Conservation (phyloP, 1,140 invertebrate genomes). For the Grapholita molesta region DNA sequence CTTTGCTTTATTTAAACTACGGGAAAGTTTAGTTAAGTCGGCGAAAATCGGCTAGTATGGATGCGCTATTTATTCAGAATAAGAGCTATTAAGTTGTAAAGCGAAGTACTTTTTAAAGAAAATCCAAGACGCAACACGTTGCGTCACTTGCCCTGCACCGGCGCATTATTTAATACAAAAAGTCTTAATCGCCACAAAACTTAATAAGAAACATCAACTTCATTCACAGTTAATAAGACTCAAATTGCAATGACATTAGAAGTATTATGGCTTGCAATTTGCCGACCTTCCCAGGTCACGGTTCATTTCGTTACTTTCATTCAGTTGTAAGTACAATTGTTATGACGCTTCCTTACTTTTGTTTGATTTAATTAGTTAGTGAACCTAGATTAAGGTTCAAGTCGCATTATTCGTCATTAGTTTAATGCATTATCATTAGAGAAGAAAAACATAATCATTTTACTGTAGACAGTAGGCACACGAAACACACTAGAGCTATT, state of each 20-base stretch:
- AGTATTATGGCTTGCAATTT: background rate
- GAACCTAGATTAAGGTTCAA: background rate
- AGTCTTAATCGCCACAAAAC: background rate
- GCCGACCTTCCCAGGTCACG: conserved; percentile 5
- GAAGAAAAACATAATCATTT: too few species aligned
- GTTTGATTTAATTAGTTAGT: conserved; percentile 1
- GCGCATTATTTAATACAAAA: background rate
- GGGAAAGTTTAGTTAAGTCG: too few species aligned
- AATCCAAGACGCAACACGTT: background rate
- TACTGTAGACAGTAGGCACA: too few species aligned
- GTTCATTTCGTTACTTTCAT: conserved; percentile 13
- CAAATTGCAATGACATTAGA: background rate
- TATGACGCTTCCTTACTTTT: background rate
- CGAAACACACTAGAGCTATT: too few species aligned
- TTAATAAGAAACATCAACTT: background rate
- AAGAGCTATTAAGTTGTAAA: too few species aligned
- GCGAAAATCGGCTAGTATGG: too few species aligned
- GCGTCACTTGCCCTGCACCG: background rate
- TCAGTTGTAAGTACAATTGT: conserved; percentile 1
- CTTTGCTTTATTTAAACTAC: too few species aligned
- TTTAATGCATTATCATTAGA: too few species aligned
- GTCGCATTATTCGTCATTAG: background rate
- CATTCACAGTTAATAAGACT: background rate
- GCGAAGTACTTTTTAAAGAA: background rate
- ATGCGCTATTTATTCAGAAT: too few species aligned